Percentiles rank a stretch among this genome's conserved stretches.
These are phyloP conservation scores for Lasioglossum albipes DNA, from an alignment of 1,140 invertebrate genomes.

Conservation along the genomic window DNA sequence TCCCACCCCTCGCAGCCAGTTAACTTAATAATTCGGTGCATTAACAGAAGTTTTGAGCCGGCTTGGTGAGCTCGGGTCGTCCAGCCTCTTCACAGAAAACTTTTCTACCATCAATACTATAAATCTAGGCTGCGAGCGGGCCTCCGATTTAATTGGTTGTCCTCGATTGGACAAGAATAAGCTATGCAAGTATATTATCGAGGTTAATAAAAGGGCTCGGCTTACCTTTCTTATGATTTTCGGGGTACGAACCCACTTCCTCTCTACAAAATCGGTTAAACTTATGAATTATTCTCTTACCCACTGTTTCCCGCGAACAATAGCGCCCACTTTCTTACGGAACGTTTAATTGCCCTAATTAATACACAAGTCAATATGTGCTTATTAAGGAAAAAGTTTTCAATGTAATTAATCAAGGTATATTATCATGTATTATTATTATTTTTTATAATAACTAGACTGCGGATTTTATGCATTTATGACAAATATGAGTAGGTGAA, in stretches of 20 bases:
- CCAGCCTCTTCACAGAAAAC: constrained; percentile 8
- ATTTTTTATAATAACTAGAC: no score
- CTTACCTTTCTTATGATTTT: not conserved
- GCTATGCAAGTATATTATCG: constrained; percentile 27
- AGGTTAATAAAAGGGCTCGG: constrained; percentile 12
- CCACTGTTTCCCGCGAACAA: not conserved
- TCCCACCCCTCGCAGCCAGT: not conserved
- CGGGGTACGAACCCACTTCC: no score
- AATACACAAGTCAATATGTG: not conserved
- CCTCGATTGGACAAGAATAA: constrained; percentile 37
- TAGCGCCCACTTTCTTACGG: not conserved
- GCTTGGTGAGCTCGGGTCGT: not conserved
- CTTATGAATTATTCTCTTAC: not conserved
- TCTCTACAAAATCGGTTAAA: not conserved
- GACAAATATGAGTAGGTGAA: no score
- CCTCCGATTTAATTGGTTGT: constrained; percentile 32
- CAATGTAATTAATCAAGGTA: no score
- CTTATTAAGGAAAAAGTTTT: not conserved
- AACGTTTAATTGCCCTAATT: not conserved
- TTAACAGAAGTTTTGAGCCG: constrained; percentile 37
- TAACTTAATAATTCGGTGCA: constrained; percentile 38
- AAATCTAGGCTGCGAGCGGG: constrained; percentile 2
- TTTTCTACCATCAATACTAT: constrained; percentile 22
- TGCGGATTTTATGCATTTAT: no score
- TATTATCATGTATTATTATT: no score